A percentile compares a stretch with the other conserved stretches of the same genome.
Conservation (phyloP, 2,797 vertebrate species). For the Schizopygopsis pylzovi region DNA sequence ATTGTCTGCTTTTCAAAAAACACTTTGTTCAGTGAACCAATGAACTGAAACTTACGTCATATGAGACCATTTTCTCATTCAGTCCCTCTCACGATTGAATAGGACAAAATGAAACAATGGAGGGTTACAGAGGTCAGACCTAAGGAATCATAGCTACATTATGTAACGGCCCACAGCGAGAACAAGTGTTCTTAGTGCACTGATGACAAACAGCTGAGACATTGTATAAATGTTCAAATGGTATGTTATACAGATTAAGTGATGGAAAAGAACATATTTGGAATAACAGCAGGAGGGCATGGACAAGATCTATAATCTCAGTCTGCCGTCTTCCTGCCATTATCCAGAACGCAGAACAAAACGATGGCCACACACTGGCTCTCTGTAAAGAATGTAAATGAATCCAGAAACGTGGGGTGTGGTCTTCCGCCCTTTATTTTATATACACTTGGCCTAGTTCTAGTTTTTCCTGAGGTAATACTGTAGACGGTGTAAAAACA, state of each 20-base stretch:
- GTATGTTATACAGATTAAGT: constrained; percentile 25
- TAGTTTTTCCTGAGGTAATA: constrained; percentile 41
- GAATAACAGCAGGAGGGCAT: constrained; percentile 55
- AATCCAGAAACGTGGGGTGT: constrained; percentile 40
- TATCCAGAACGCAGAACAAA: constrained; percentile 42
- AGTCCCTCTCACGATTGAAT: constrained; percentile 47
- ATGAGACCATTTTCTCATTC: constrained; percentile 59
- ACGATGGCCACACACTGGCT: constrained; percentile 43
- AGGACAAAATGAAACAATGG: constrained; percentile 45
- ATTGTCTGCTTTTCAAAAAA: constrained; percentile 55
- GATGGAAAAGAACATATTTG: constrained; percentile 44
- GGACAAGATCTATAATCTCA: constrained; percentile 56
- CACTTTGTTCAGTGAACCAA: constrained; percentile 54
- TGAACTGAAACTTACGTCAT: constrained; percentile 57
- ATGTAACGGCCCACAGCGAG: constrained; percentile 2
- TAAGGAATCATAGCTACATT: constrained; percentile 30
- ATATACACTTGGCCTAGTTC: constrained; percentile 34
- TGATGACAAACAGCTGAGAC: constrained; percentile 33
- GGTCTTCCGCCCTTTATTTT: constrained; percentile 61
- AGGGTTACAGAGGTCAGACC: constrained; percentile 51
- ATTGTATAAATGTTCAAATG: constrained; percentile 17
- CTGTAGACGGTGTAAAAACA: constrained; percentile 47
- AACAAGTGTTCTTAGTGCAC: constrained; percentile 29
- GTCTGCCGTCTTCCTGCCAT: constrained; percentile 59
- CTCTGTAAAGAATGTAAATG: constrained; percentile 42